Evolutionary conservation across 2,888 invertebrate genomes (phyloP), one percentile per base, ranked within the genome.

Genomic region (Phengaris arion): DNA sequence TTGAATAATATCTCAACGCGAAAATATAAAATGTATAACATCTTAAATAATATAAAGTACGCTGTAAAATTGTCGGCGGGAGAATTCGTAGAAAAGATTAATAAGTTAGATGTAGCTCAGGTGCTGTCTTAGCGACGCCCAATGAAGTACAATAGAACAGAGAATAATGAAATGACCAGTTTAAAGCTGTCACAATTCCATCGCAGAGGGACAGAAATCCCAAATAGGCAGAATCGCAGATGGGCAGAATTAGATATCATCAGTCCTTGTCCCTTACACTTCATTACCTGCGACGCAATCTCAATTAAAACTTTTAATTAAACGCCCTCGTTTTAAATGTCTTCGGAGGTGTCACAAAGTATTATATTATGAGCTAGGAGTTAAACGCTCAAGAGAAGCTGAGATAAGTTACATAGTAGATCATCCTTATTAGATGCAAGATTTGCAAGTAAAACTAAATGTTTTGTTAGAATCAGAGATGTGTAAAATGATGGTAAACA

Each of bases 221-320:
- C 52, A 52, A 59, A 59, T 6, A 22, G 59, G 10, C 59, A 22
- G 22, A 59, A 10, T 59, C 35, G 52, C 52, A 52, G 52, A 52
- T 52, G 64, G 13, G 0, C 35, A 64, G 59, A 64, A 64, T 22
- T 22, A 64, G 64, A 64, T 64, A 64, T 6, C 64, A 64, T 64
- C 48, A 69, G 13, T 48, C 48, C 46, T n/a, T 46, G n/a, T 69
- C 48, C 69, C 48, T 48, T 45, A 48, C 46, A 48, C 69, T 48
- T 48, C 70, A 64, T 64, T 64, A 64, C 51, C 51, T 48, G 48
- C 51, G 51, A 70, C 52, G 70, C 15, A 9, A 52, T 70, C 70
- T 52, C 70, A 52, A 70, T 70, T 51, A 70, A 70, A 70, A 70
- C 51, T 70, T 70, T 70, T 70, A 70, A 70, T 70, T 51, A 70